Evolutionary conservation across 2,113 vertebrate species (phyloP), one percentile per base, ranked within the genome.

Genomic region (Plestiodon gilberti): DNA sequence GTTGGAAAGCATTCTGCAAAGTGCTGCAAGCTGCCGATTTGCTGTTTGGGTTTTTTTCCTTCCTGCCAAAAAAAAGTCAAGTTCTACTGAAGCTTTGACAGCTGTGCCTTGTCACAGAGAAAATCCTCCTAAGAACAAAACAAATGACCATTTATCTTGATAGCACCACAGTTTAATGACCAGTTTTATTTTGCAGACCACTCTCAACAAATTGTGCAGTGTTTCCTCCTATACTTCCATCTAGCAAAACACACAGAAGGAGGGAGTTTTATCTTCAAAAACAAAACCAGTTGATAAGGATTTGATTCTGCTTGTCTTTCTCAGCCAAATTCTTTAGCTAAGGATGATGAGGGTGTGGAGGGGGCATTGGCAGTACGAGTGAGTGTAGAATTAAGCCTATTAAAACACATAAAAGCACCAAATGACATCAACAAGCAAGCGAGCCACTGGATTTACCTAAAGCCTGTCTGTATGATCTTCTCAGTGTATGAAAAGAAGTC

Each of bases 1-100:
- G 87, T 95, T 95, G 89, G 94, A 93, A 95, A 90, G 87, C 59
- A 94, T 82, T 93, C 94, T 93, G 77, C 0, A 18, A 93, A 93
- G 43, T 89, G 83, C 94, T 94, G 74, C 0, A 18, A 93, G 93
- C 59, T 90, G 82, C 87, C 92, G 86, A 90, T 59, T 91, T 78
- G 81, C 81, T 67, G 86, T 85, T 93, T 25, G 69, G 18, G 93
- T 93, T 82, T 85, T 69, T 89, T 95, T 48, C 57, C 35, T 55
- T 28, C 23, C 71, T 40, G 38, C 30, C 89, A 92, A 94, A 92
- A 93, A 40, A 90, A 74, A 67, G 15, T 84, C 74, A 90, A 92
- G 81, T 93, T 93, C 57, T 35, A 33, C 73, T 89, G 91, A 92
- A 90, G 7, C 43, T 81, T 82, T 93, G 91, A 85, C 92, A 95